Evolutionary conservation across 2,113 vertebrate genomes (phyloP).

Genomic region (Colius striatus): DNA sequence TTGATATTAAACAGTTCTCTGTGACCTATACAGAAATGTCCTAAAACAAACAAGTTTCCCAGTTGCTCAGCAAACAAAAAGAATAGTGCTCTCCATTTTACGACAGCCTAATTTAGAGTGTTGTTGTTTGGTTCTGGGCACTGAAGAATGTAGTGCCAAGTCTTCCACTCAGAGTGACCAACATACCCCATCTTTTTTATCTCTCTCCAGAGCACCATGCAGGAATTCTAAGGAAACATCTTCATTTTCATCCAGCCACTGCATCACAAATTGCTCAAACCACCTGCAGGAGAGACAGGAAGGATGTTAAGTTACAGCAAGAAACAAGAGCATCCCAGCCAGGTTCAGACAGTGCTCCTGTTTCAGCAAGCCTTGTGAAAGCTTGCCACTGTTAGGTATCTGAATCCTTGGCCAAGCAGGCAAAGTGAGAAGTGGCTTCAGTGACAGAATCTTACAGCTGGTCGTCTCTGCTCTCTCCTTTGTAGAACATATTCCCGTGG

Average conservation of each 20-base stretch:
- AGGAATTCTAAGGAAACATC: conserved; percentile 97
- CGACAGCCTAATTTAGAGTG: neutral
- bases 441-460: neutral
- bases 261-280: conserved; percentile 97
- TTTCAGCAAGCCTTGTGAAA: neutral
- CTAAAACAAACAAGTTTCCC: neutral
- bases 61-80: neutral
- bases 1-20: neutral
- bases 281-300: conserved; percentile 78
- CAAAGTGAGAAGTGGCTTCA: neutral
- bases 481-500: neutral
- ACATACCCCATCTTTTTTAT: conserved; percentile 98
- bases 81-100: neutral
- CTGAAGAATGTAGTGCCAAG: neutral
- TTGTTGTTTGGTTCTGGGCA: neutral
- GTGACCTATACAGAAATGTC: neutral
- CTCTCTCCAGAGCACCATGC: conserved; percentile 93
- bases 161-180: neutral
- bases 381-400: neutral
- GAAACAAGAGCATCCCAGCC: neutral
- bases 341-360: neutral
- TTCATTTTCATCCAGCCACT: conserved; percentile 98
- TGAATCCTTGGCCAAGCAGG: neutral
- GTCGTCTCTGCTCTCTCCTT: neutral
- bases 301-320: neutral